phyloP scores from a whole-genome alignment of 2,113 vertebrate genomes.

The Odobenus rosmarus region DNA sequence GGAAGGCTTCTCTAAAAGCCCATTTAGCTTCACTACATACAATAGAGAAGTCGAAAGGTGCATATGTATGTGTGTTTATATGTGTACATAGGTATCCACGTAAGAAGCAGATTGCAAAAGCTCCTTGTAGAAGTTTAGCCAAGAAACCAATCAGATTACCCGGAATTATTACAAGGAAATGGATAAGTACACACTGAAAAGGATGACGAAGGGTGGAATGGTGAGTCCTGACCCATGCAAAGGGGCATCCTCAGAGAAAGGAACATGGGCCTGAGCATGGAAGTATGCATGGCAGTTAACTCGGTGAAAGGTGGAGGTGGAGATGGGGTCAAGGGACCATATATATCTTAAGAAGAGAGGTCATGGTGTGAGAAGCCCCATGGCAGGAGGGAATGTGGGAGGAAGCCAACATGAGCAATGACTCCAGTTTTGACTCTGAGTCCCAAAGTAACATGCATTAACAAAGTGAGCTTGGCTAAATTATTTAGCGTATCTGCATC shows the following conservation, averaged over 20 bases:
- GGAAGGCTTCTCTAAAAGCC: not conserved
- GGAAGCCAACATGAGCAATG: not conserved
- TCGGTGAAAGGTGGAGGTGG: not conserved
- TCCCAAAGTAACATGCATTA: not conserved
- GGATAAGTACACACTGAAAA: not conserved
- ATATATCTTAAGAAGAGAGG: not conserved
- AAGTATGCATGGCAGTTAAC: not conserved
- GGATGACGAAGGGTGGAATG: not conserved
- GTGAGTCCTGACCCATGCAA: not conserved
- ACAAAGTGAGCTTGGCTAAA: not conserved
- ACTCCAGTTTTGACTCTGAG: not conserved
- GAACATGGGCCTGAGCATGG: not conserved
- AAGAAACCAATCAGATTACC: not conserved
- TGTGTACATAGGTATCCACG: not conserved
- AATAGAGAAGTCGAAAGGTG: not conserved
- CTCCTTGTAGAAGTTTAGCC: not conserved
- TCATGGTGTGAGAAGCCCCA: not conserved
- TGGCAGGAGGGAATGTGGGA: not conserved
- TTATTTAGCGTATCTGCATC: not conserved
- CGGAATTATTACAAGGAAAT: not conserved
- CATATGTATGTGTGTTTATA: not conserved
- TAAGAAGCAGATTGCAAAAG: not conserved
- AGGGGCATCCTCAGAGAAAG: not conserved
- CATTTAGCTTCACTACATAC: not conserved
- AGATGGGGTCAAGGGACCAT: rapidly evolving